These are phyloP conservation scores for Sebastes schlegelii DNA, from an alignment of 2,113 vertebrate genomes.

Conservation along the genomic window DNA sequence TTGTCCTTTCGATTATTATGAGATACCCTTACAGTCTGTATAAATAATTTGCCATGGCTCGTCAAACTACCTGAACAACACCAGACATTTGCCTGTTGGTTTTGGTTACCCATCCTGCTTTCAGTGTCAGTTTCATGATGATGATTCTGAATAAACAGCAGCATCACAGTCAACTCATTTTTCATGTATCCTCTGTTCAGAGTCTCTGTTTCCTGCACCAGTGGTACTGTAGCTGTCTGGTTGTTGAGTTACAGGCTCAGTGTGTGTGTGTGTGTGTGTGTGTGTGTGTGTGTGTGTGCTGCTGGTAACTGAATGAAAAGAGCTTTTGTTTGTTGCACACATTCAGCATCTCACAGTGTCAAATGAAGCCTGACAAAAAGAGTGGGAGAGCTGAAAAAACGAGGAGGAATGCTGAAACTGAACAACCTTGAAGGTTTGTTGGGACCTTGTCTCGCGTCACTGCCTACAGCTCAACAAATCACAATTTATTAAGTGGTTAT, in stretches of 20 bases:
- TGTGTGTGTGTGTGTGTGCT: constrained; percentile 10
- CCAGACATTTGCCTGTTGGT: background rate
- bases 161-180: background rate
- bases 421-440: background rate
- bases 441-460: background rate
- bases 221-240: constrained; percentile 16
- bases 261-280: constrained; percentile 22
- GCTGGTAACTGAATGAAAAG: constrained; percentile 36
- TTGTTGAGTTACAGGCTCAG: constrained; percentile 12
- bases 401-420: background rate
- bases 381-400: background rate
- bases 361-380: constrained; percentile 17
- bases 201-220: constrained; percentile 2
- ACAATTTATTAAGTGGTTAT: background rate
- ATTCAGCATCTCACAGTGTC: constrained; percentile 26
- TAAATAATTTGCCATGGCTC: background rate
- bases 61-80: background rate
- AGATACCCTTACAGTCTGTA: background rate
- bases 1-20: background rate
- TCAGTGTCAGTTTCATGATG: background rate
- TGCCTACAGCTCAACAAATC: background rate
- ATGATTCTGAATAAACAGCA: background rate
- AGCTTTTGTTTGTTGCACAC: constrained; percentile 53
- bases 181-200: background rate
- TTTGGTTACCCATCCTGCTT: background rate